These are phyloP conservation scores for Pelochelys cantorii DNA, from an alignment of 2,797 vertebrate species.

Conservation along the genomic window DNA sequence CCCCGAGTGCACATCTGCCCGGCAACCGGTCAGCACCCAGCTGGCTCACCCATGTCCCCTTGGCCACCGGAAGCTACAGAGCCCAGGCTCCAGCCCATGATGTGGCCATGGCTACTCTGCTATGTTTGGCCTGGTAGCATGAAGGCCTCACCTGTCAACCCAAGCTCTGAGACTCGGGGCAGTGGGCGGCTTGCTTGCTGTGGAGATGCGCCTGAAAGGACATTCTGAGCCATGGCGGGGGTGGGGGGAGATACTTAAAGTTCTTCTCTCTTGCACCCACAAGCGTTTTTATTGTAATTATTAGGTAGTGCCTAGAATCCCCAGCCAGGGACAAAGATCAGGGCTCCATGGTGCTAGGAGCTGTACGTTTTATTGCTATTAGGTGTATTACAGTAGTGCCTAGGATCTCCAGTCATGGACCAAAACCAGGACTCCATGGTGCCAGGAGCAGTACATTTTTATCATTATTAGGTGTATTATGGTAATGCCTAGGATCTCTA, in stretches of 20 bases:
- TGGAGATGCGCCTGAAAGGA: not conserved
- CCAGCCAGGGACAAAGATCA: too few species aligned
- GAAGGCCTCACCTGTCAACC: not conserved
- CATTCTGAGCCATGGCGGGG: not conserved
- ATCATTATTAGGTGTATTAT: too few species aligned
- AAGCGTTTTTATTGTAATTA: not conserved
- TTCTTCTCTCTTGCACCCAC: not conserved
- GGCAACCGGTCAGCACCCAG: not conserved
- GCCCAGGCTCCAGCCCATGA: not conserved
- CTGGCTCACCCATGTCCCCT: not conserved
- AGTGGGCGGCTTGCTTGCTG: not conserved
- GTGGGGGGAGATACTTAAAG: not conserved
- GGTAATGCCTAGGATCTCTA: too few species aligned
- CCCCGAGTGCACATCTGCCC: not conserved
- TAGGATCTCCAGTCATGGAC: too few species aligned
- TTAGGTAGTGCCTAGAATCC: not conserved
- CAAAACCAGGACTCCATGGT: too few species aligned
- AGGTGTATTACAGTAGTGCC: not conserved
- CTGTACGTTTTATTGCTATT: not conserved
- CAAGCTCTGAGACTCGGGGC: not conserved
- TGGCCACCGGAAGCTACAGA: not conserved
- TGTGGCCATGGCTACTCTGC: not conserved
- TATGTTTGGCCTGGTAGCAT: not conserved
- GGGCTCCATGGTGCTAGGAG: not conserved
- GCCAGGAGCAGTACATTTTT: too few species aligned